These are phyloP conservation scores for Myrmophylax atrothorax DNA, from an alignment of 2,113 vertebrate species.

Conservation along the genomic window DNA sequence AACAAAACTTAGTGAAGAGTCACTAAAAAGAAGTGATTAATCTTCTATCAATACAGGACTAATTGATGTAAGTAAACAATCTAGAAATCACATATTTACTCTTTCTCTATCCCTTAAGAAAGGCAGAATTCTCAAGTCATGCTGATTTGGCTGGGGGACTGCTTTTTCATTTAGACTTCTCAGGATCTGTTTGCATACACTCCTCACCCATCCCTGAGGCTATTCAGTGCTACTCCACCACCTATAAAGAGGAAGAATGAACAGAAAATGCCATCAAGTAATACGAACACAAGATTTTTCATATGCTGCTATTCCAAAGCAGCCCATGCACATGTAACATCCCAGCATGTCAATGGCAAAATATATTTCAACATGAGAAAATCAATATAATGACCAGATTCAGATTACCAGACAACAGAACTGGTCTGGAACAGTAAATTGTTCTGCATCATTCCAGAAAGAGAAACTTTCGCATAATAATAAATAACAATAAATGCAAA, in stretches of 20 bases:
- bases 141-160: neutral
- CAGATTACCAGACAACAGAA: neutral
- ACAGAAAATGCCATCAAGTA: neutral
- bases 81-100: neutral
- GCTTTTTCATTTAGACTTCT: neutral
- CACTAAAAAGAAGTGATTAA: neutral
- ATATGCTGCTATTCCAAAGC: neutral
- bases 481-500: neutral
- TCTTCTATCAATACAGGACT: neutral
- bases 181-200: neutral
- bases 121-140: neutral
- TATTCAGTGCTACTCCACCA: neutral
- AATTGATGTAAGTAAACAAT: slow-evolving; percentile 1
- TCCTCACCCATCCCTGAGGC: neutral
- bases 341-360: neutral
- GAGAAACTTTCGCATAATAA: neutral
- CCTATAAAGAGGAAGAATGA: neutral
- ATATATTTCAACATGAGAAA: neutral
- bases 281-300: neutral
- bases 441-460: neutral
- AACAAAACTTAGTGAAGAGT: neutral
- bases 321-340: neutral
- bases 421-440: neutral
- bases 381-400: neutral
- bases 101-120: neutral